phyloP scores from a whole-genome alignment of 1,140 invertebrate species.

The Drosophila burlai region DNA sequence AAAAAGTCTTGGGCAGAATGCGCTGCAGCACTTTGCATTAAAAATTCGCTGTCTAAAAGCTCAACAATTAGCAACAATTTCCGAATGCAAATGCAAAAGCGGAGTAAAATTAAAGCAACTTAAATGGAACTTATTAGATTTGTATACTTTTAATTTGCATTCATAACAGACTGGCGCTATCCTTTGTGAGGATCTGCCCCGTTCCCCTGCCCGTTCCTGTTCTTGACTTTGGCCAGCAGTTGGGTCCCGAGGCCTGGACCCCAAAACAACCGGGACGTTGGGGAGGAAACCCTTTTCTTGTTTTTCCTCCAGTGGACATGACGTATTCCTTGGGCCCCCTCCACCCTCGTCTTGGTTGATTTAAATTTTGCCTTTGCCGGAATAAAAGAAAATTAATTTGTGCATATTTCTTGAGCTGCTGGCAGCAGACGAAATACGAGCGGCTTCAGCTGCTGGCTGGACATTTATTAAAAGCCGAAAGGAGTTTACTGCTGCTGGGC shows the following conservation, averaged over 20 bases:
- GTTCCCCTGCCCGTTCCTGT: background rate
- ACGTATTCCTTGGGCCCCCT: conserved; percentile 57
- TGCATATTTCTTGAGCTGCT: conserved; percentile 79
- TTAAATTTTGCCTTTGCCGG: conserved; percentile 79
- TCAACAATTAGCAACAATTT: conserved; percentile 83
- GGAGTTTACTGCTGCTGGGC: conserved; percentile 34
- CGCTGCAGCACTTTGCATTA: conserved; percentile 73
- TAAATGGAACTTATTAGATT: conserved; percentile 84
- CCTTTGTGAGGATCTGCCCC: conserved; percentile 49
- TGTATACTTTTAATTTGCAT: conserved; percentile 85
- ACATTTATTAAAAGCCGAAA: conserved; percentile 80
- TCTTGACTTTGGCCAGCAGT: conserved; percentile 56
- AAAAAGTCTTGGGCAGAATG: conserved; percentile 23
- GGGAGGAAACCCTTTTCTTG: conserved; percentile 72
- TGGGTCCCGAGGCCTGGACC: conserved; percentile 34
- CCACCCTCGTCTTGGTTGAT: conserved; percentile 54
- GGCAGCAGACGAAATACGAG: conserved; percentile 78
- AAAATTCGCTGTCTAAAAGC: conserved; percentile 80
- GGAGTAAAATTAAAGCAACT: conserved; percentile 78
- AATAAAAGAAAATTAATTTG: conserved; percentile 84
- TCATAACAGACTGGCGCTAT: conserved; percentile 70
- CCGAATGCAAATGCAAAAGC: conserved; percentile 66
- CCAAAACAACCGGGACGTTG: conserved; percentile 19
- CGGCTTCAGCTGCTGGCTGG: conserved; percentile 52
- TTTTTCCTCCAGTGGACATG: conserved; percentile 68